Evolutionary conservation across 2,113 vertebrate genomes (phyloP), one percentile per base, ranked within the genome.

Genomic region (Chauna torquata): DNA sequence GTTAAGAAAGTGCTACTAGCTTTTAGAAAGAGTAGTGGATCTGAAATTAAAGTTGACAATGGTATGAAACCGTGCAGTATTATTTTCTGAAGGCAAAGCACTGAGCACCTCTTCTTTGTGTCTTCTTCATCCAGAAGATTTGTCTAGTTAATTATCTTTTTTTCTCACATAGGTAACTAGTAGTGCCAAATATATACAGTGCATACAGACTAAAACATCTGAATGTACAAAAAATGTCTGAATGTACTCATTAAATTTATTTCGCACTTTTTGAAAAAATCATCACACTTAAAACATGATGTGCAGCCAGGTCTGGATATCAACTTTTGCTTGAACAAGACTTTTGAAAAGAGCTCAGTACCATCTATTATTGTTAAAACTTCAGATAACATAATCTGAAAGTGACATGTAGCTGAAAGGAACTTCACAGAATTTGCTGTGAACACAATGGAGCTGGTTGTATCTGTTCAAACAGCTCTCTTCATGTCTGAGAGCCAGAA

Each of bases 341-440:
- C 88, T 88, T 91, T 95, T 92, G 72, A 78, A 96, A 86, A 80
- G 70, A 82, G 38, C 24, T 54, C 78, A 80, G 50, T 82, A 40
- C 52, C 27, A 45, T 79, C 83, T 84, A 86, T 70, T n/a, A 66
- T 94, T 86, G 72, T 97, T 93, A 79, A 92, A 88, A 81, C 17
- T 85, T 70, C 76, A 87, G 75, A 93, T 74, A 93, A 19, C 42
- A 24, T 79, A 82, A 96, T 97, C 25, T 92, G 50, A 68, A 94
- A 94, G 62, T 92, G 97, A 97, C 96, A 96, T 62, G 50, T 97
- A 97, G 96, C 83, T 92, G 97, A 98, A 97, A 97, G 95, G 94
- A 97, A 97, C 94, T 92, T 88, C 79, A 72, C 57, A 44, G 77
- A 76, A 65, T 94, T 96, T 83, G 87, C 61, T 84, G 0, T 36